Evolutionary conservation across 2,888 invertebrate species (phyloP).

Genomic region (Clitarchus hookeri): DNA sequence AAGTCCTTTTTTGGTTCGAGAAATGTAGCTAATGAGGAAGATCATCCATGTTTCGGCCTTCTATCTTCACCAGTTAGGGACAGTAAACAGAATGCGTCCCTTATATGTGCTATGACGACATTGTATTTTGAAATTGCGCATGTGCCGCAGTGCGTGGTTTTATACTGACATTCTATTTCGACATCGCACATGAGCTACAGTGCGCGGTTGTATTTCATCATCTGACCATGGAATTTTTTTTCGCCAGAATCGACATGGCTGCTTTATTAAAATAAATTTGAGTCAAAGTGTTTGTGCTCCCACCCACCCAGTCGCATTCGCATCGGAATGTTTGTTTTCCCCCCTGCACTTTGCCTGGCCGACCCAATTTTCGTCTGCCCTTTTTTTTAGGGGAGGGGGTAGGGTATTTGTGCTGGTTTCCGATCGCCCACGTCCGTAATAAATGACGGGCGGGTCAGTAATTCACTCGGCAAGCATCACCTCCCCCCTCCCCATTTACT

Average conservation of each 20-base stretch:
- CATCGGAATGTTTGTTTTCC: background rate
- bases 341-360: background rate
- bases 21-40: no score
- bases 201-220: background rate
- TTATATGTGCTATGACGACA: background rate
- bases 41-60: no score
- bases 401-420: constrained; percentile 1
- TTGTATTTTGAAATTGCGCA: background rate
- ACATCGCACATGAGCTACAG: background rate
- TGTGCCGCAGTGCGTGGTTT: no score
- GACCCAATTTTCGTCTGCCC: background rate
- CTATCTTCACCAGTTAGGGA: no score
- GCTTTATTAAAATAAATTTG: background rate
- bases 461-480: constrained; percentile 2
- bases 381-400: background rate
- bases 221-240: background rate
- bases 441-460: constrained; percentile 1
- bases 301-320: background rate
- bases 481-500: background rate
- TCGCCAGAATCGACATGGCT: background rate
- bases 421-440: constrained; percentile 14
- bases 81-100: no score
- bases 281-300: background rate
- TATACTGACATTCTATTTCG: background rate
- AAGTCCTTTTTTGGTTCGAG: no score